Percentiles rank a stretch among this genome's conserved stretches.
These are phyloP conservation scores for Avahi laniger DNA, from an alignment of 2,797 vertebrate genomes.

Conservation along the genomic window DNA sequence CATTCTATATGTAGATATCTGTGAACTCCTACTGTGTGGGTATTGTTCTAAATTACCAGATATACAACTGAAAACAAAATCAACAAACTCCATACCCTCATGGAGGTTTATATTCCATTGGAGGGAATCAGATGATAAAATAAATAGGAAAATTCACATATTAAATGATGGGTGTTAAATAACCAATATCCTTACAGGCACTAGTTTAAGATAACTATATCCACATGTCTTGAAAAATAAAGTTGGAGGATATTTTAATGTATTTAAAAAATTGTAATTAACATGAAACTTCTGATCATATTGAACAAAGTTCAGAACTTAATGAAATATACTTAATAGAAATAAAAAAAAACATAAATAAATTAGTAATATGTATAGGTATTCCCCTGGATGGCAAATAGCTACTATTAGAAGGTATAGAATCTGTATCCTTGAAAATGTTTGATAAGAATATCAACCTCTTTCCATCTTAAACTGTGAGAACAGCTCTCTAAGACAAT, in stretches of 20 bases:
- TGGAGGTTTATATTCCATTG: not conserved
- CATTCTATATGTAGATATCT: not conserved
- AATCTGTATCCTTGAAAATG: not conserved
- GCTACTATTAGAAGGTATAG: not conserved
- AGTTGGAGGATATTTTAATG: not conserved
- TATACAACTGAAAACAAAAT: not conserved
- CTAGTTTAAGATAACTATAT: not conserved
- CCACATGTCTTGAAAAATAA: not conserved
- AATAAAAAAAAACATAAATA: not conserved
- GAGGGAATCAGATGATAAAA: not conserved
- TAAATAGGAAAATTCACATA: not conserved
- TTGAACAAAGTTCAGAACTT: not conserved
- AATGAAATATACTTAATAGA: not conserved
- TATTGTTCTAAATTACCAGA: not conserved
- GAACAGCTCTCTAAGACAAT: not conserved
- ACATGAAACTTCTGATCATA: not conserved
- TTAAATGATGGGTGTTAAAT: not conserved
- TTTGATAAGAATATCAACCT: not conserved
- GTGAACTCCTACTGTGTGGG: not conserved
- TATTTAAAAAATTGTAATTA: not conserved
- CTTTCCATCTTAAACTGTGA: not conserved
- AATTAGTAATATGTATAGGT: not conserved
- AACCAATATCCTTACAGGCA: not conserved
- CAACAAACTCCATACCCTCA: not conserved
- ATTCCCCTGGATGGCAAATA: not conserved